A percentile compares a stretch with the other conserved stretches of the same genome.
Conservation (phyloP, 92 coral and sea anemone genomes). For the Meandrina meandrites region DNA sequence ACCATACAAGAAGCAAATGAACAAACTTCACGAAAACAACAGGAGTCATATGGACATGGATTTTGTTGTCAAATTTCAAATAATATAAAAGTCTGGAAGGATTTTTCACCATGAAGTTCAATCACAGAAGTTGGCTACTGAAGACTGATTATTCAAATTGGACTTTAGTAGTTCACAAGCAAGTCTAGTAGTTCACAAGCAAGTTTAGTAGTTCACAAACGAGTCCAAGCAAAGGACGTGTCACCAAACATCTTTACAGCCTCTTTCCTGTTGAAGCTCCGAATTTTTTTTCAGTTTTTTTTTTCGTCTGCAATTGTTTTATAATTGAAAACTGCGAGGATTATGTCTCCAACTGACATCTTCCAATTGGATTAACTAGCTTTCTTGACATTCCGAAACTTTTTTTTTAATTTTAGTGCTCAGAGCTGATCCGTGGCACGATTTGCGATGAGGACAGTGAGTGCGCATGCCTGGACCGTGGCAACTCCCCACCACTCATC, state of each 20-base stretch:
- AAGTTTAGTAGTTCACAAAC: no score
- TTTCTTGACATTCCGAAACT: background rate
- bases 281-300: background rate
- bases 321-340: background rate
- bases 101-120: no score
- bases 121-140: no score
- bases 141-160: no score
- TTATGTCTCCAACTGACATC: background rate
- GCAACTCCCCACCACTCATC: background rate
- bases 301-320: background rate
- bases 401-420: conserved; percentile 2
- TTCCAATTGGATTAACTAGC: background rate
- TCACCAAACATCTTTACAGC: no score
- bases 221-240: no score
- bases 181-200: no score
- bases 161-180: no score
- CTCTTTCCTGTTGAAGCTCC: background rate
- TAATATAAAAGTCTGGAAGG: no score
- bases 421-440: conserved; percentile 12
- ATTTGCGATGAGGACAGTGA: conserved; percentile 12
- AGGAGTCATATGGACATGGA: background rate
- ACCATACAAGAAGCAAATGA: background rate
- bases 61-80: background rate
- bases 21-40: background rate
- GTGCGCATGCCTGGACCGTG: conserved; percentile 8